Conservation (phyloP, 2,113 vertebrate species). For the Perca fluviatilis region DNA sequence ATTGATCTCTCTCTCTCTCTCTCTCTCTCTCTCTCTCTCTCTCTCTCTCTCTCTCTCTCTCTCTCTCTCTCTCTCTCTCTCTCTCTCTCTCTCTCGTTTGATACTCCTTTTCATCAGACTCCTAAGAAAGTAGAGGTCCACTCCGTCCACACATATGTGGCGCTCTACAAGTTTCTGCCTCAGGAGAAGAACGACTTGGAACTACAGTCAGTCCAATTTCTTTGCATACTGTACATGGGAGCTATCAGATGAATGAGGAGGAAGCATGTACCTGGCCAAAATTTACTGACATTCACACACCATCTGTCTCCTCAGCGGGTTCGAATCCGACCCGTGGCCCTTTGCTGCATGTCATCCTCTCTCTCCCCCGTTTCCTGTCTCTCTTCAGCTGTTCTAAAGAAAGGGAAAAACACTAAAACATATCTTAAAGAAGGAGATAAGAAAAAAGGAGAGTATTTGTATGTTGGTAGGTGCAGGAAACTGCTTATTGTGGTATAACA, state of each 20-base stretch:
- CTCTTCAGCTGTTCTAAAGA: no score
- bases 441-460: constrained; percentile 31
- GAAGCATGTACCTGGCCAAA: constrained; percentile 40
- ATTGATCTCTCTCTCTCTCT: neutral
- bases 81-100: neutral
- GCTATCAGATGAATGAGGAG: constrained; percentile 22
- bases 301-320: constrained; percentile 70
- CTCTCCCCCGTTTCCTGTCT: no score
- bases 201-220: constrained; percentile 87
- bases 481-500: constrained; percentile 47
- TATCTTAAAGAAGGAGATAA: no score
- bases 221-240: constrained; percentile 11
- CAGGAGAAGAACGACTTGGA: constrained; percentile 93
- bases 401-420: no score
- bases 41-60: neutral
- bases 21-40: neutral
- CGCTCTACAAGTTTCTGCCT: constrained; percentile 93
- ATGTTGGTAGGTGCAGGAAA: constrained; percentile 48
- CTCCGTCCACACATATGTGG: constrained; percentile 92
- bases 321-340: no score
- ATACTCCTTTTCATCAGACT: constrained; percentile 39
- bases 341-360: no score
- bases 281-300: constrained; percentile 47
- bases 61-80: neutral
- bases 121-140: constrained; percentile 85